Conservation (phyloP, 2,888 invertebrate genomes). For the Parthenolecanium corni region DNA sequence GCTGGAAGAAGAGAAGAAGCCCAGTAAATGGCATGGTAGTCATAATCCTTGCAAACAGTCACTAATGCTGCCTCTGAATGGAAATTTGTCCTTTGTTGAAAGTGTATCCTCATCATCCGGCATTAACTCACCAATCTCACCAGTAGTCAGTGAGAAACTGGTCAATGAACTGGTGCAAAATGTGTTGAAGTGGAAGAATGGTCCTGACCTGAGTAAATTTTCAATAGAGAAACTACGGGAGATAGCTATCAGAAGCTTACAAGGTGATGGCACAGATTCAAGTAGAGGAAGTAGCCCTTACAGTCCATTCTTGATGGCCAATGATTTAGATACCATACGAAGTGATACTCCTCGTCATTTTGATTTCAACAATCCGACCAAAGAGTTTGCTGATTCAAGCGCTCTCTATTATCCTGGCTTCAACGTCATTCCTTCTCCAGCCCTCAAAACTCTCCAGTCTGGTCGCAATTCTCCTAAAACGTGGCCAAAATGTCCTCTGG, state of each 20-base stretch:
- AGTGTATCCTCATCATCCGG: conserved; percentile 38
- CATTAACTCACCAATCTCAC: conserved; percentile 39
- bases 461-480: conserved; percentile 5
- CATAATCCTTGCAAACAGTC: conserved; percentile 41
- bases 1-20: conserved; percentile 45
- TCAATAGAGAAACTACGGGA: conserved; percentile 49
- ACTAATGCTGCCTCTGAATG: conserved; percentile 43
- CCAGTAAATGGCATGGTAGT: conserved; percentile 32
- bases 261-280: conserved; percentile 43
- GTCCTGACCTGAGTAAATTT: conserved; percentile 44
- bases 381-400: not conserved
- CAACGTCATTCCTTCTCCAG: conserved; percentile 48
- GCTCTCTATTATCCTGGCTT: conserved; percentile 36
- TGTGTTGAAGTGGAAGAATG: conserved; percentile 46
- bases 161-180: conserved; percentile 50
- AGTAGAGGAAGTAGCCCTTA: conserved; percentile 31
- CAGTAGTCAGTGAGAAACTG: conserved; percentile 44
- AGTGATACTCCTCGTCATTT: conserved; percentile 35
- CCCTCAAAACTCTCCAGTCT: conserved; percentile 44
- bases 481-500: conserved; percentile 12
- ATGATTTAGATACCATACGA: not conserved
- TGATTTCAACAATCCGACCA: no score
- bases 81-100: conserved; percentile 42
- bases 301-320: not conserved
- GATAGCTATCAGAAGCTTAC: conserved; percentile 46